Evolutionary conservation across 2,113 vertebrate species (phyloP).

Genomic region (Sturnus vulgaris): DNA sequence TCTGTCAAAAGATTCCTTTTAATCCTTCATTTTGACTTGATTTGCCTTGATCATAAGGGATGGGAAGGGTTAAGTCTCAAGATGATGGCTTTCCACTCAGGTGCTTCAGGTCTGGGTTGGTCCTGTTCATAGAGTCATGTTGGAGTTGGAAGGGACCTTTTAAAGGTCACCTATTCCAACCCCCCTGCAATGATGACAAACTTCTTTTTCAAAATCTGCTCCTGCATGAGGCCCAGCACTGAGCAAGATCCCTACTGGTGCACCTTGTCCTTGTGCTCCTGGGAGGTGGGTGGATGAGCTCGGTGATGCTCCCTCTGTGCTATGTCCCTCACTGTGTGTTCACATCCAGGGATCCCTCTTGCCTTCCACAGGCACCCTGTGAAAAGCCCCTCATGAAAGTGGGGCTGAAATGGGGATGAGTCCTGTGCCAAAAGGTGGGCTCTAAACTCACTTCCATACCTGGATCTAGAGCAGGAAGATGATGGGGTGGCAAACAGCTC

Average conservation of each 20-base stretch:
- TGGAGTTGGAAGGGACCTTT: not conserved
- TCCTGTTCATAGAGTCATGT: not conserved
- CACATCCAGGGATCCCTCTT: rapidly evolving
- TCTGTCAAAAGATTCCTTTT: not conserved
- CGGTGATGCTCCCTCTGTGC: rapidly evolving
- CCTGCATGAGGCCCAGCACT: rapidly evolving
- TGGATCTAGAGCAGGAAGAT: not conserved
- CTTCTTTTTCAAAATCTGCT: not conserved
- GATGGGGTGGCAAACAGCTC: rapidly evolving
- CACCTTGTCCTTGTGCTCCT: not conserved
- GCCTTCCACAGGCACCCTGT: rapidly evolving
- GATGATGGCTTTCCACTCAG: not conserved
- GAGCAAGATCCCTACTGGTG: not conserved
- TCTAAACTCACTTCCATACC: not conserved
- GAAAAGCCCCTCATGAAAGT: not conserved
- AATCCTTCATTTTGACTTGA: not conserved
- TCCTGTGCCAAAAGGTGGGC: not conserved
- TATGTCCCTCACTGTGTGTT: not conserved
- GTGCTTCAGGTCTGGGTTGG: not conserved
- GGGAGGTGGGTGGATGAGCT: not conserved
- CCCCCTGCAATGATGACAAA: not conserved
- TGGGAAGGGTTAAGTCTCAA: not conserved
- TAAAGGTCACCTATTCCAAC: not conserved
- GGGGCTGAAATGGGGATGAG: rapidly evolving
- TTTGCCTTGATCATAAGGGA: not conserved